Evolutionary conservation across 2,797 vertebrate species (phyloP), one percentile per base, ranked within the genome.

Genomic region (Neomorphus geoffroyi): DNA sequence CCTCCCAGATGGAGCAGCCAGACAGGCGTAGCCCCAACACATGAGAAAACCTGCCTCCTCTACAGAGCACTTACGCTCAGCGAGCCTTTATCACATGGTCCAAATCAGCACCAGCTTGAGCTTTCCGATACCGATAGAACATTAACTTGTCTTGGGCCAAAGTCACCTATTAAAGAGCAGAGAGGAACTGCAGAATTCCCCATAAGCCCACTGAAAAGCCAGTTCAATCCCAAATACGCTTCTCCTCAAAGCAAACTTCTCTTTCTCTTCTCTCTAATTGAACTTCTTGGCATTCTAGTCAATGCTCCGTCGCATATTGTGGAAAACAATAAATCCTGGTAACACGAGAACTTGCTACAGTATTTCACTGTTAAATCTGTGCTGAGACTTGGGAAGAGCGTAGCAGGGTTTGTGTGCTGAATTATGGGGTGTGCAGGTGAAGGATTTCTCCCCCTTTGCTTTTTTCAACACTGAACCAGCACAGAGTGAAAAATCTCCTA

Each of bases 271-370:
- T 73, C 94, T 91, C 89, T 90, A 92, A 95, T 90, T 91, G 89
- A 92, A 53, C 51, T 90, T 83, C 74, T 87, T 93, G 89, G 85
- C 92, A 73, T 91, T 75, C 66, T 50, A 60, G 58, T 90, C 92
- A 90, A 73, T 77, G 87, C 51, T 72, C 85, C 12, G 3, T 13
- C 64, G 73, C 79, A 51, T 86, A 85, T 72, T 93, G 83, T 60
- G 73, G 82, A 88, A 94, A 96, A 94, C 70, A 90, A 92, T 95
- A 96, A 96, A 96, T 94, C 85, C 87, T 84, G 86, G 93, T 81
- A 96, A 97, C 89, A 41, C 21, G 92, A 96, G 89, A 79, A n/a
- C 39, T 72, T 26, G 66, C 75, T 83, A 67, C 82, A 93, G 87
- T 90, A 91, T 95, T 96, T 94, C 87, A 82, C 87, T 56, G 85